phyloP scores from a whole-genome alignment of 2,888 invertebrate genomes.

The Acheta domesticus region DNA sequence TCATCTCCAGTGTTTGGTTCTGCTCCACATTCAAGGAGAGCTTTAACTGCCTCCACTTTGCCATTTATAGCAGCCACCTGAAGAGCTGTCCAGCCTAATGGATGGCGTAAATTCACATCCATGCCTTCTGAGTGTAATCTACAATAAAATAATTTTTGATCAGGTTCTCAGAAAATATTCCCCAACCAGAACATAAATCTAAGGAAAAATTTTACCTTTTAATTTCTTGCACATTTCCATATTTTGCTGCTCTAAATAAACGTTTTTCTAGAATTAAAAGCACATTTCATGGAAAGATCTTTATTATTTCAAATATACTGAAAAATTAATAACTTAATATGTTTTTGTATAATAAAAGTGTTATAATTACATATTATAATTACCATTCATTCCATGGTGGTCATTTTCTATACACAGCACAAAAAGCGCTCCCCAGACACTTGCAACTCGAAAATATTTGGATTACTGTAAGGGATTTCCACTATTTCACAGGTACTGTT shows the following conservation, averaged over 20 bases:
- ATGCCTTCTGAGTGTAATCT: conserved; percentile 50
- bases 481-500: too few relatives aligned
- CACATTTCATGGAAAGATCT: neutral
- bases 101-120: conserved; percentile 67
- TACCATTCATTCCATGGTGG: neutral
- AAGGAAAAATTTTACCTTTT: conserved; percentile 43
- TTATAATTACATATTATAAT: neutral
- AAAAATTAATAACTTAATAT: too few relatives aligned
- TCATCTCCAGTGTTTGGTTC: conserved; percentile 73
- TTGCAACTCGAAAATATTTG: too few relatives aligned
- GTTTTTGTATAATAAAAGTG: too few relatives aligned
- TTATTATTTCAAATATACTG: too few relatives aligned
- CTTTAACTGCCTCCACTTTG: conserved; percentile 57
- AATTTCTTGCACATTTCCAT: conserved; percentile 52
- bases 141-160: neutral
- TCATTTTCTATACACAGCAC: neutral
- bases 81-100: conserved; percentile 82
- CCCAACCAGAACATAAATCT: neutral
- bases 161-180: neutral
- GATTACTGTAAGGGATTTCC: too few relatives aligned
- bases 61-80: conserved; percentile 82
- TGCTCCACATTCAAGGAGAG: conserved; percentile 70
- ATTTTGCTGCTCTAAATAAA: conserved; percentile 53
- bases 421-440: neutral
- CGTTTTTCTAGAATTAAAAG: conserved; percentile 45